Evolutionary conservation across 1,140 invertebrate species (phyloP), one percentile per base, ranked within the genome.

Genomic region (Penaeus japonicus): DNA sequence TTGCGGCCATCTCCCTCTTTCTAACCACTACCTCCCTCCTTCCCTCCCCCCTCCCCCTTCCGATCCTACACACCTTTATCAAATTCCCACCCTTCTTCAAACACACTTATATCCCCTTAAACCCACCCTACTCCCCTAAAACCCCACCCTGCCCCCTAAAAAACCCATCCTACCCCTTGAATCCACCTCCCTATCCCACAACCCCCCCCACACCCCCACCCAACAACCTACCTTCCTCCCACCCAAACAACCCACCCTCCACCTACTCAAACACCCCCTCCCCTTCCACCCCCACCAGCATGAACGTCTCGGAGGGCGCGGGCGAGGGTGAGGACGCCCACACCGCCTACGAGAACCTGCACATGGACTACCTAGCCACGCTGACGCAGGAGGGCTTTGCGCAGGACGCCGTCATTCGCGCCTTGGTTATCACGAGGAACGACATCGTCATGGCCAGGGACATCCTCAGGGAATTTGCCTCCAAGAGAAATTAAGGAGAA

Each of bases 371-470:
- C 91, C 97, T 99, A 75, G 95, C 96, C 2, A 95, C 95, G 86
- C 93, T 99, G 70, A 97, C 97, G 47, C 95, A 95, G 30, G 97
- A 98, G 91, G 97, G 97, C 2, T 98, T 97, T 91, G 95, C 96
- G 4, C 96, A 97, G 91, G 96, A 98, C 91, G 96, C 96, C 62
- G 97, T 98, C 0, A 96, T 98, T 59, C 94, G 97, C 91, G 97
- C 97, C 12, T 93, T 98, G 88, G 96, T 96, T 81, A 98, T 98
- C 84, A 97, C 97, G 1, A 94, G 96, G 84, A 98, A 98, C 92
- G 96, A 99, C 93, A 94, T 98, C 54, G 96, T 96, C 92, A 98
- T 98, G 97, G 97, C 97, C 39, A 96, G 97, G 93, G 97, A 98
- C 93, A 98, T 99, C 93, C 94, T 99, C 91, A 96, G 97, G 92